A percentile compares a stretch with the other conserved stretches of the same genome.
Conservation (phyloP, 2,888 invertebrate genomes). For the Tanytarsus gracilentus region DNA sequence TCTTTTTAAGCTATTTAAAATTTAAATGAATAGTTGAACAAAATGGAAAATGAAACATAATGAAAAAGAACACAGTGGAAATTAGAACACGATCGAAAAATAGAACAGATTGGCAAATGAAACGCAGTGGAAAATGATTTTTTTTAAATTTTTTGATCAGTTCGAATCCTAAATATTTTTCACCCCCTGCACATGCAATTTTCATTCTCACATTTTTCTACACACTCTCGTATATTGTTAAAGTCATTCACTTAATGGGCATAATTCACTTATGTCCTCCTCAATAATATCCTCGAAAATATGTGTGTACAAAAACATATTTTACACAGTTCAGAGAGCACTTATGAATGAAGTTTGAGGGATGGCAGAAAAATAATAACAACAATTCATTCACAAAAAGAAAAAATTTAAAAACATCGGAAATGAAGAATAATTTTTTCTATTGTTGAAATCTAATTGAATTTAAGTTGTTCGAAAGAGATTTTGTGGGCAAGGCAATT, state of each 20-base stretch:
- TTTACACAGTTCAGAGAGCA: slow-evolving; percentile 10
- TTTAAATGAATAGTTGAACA: no score
- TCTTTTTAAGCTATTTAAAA: no score
- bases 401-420: slow-evolving; percentile 14
- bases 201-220: slow-evolving; percentile 19
- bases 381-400: neutral
- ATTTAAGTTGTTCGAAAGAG: slow-evolving; percentile 7
- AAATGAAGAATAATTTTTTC: slow-evolving; percentile 5
- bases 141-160: neutral
- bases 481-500: slow-evolving; percentile 1
- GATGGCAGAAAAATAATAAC: neutral
- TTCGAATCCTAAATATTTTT: neutral
- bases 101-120: no score
- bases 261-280: slow-evolving; percentile 22
- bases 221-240: slow-evolving; percentile 1
- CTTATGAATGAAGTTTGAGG: neutral
- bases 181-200: neutral
- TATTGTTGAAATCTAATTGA: slow-evolving; percentile 18
- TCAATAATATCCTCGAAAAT: neutral
- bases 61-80: no score
- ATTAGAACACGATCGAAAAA: no score
- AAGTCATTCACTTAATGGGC: slow-evolving; percentile 28
- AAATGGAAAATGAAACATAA: no score
- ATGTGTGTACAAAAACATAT: slow-evolving; percentile 1
- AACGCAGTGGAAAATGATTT: no score